Conservation (phyloP, 2,113 vertebrate species). For the Pedetes capensis region DNA sequence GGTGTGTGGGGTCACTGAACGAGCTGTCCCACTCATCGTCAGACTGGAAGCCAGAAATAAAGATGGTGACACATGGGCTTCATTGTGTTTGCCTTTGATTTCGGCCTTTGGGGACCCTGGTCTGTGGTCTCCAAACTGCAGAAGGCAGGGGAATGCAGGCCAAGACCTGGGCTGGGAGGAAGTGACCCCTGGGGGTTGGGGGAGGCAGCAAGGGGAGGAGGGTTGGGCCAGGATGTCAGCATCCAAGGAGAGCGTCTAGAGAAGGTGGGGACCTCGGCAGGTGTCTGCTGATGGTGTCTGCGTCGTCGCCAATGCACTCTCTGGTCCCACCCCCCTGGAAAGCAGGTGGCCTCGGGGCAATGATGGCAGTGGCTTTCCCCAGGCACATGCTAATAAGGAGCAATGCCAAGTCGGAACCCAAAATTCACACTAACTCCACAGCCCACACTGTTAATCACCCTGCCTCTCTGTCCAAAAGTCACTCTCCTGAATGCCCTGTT, state of each 20-base stretch:
- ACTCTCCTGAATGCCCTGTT: neutral
- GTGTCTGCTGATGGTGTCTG: neutral
- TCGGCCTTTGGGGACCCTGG: neutral
- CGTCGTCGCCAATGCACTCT: neutral
- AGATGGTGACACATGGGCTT: constrained; percentile 11
- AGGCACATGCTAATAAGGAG: neutral
- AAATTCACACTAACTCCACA: neutral
- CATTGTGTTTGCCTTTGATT: neutral
- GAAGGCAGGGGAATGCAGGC: neutral
- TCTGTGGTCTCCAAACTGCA: neutral
- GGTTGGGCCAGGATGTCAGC: neutral
- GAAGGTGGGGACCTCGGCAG: neutral
- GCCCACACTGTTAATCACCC: neutral
- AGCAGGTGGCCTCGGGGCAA: neutral
- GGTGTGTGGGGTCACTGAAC: neutral
- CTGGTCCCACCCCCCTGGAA: neutral
- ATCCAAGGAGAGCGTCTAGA: neutral
- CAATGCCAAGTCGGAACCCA: neutral
- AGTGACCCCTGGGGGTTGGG: neutral
- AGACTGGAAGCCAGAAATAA: constrained; percentile 64
- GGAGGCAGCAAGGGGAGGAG: neutral
- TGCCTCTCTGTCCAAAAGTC: neutral
- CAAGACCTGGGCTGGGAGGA: neutral
- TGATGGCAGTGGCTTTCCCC: neutral
- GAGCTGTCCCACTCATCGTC: neutral